Base-by-base conservation (phyloP, 1,140 invertebrate genomes). In the Spodoptera litura region DNA sequence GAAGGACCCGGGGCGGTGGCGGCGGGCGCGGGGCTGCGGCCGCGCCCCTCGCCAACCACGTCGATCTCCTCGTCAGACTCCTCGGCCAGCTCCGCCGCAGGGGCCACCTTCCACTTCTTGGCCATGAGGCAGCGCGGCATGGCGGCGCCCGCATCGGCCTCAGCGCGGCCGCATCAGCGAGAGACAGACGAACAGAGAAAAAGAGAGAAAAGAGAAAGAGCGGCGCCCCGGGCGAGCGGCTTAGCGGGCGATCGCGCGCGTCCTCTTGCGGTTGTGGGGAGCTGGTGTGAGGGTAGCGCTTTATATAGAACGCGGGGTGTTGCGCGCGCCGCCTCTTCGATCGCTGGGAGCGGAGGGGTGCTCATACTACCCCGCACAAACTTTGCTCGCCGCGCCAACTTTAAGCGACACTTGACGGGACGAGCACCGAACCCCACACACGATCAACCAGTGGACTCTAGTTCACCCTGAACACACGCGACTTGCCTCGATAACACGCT, bases 71-170 rank as follows among this genome's bases (percentile, higher is more conserved):
- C 97, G 74, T 98, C 97, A 79, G 97, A 97, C 78, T 97, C 96
- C 81, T 96, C 96, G 79, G 95, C 95, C 84, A 96, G 95, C 90
- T 97, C 96, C 87, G 96, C 96, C 96, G 97, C 97, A 83, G 97
- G 96, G 95, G 97, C 97, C 85, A 96, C 96, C 96, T 98, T 98
- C 97, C 97, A 98, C 95, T 98, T 98, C 94, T 98, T 98, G 85
- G 97, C 97, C 97, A 98, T 98, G 88, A 98, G 96, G 95, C 97
- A 98, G 90, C 97, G 97, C 94, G 97, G 97, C 97, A 98, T 98
- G 89, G 93, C 95, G 95, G 92, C 88, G 91, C 93, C 92, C 81
- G 92, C 94, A 94, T 94, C 93, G 90, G 91, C 90, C 88, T 92
- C 88, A 90, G 90, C 89, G 88, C 89, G 87, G 85, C 89, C 88